Conservation (phyloP, 2,888 invertebrate species). For the Nomada flava region DNA sequence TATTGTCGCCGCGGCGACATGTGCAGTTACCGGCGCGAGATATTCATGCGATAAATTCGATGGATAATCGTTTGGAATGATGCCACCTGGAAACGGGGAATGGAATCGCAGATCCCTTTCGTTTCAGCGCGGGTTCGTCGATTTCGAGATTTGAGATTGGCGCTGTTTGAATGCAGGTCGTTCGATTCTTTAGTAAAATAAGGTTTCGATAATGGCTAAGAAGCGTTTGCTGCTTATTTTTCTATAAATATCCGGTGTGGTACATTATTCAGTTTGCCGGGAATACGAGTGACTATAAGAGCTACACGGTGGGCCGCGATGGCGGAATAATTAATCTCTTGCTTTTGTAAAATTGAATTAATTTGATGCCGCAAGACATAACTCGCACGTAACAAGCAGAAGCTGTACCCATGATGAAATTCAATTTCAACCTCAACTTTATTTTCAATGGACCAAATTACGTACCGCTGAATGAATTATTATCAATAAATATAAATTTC, state of each 20-base stretch:
- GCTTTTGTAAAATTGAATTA: constrained; percentile 8
- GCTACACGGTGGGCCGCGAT: too few species aligned
- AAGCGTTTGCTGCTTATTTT: background rate
- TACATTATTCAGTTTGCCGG: background rate
- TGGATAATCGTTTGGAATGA: constrained; percentile 57
- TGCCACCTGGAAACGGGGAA: constrained; percentile 7
- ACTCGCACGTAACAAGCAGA: background rate
- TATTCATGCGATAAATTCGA: constrained; percentile 68
- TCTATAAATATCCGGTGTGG: background rate
- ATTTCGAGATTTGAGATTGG: background rate
- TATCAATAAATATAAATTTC: too few species aligned
- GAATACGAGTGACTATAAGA: background rate
- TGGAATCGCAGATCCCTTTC: constrained; percentile 10
- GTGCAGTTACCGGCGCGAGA: constrained; percentile 56
- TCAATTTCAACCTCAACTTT: background rate
- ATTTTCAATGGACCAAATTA: background rate
- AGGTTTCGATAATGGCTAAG: too few species aligned
- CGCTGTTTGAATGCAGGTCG: too few species aligned
- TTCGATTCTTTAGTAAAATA: too few species aligned
- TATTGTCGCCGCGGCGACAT: constrained; percentile 53
- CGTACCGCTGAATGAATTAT: too few species aligned
- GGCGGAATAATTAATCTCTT: constrained; percentile 1
- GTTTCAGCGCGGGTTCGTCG: background rate
- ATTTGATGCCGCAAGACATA: background rate
- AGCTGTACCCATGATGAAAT: background rate